A percentile compares a stretch with the other conserved stretches of the same genome.
Evolutionary conservation across 2,888 invertebrate genomes (phyloP).

Genomic region (Tromatobia lineatoria): DNA sequence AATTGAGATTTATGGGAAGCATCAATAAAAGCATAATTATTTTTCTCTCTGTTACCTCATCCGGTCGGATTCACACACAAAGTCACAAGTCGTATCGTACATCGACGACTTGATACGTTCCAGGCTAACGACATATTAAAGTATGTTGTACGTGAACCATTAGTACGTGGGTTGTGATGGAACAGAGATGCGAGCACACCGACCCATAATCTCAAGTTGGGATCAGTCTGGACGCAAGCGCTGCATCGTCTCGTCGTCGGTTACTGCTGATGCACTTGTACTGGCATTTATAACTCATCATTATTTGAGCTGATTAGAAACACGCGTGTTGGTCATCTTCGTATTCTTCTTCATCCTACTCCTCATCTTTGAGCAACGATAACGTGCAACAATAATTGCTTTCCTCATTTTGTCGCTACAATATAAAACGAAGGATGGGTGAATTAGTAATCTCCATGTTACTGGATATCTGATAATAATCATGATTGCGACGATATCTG

Average conservation of each 20-base stretch:
- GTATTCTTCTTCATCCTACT: slow-evolving; percentile 54
- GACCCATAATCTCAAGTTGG: slow-evolving; percentile 78
- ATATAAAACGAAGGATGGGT: neutral
- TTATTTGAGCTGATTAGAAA: slow-evolving; percentile 82
- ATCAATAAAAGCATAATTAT: neutral
- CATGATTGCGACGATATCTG: too few relatives aligned
- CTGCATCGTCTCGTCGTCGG: slow-evolving; percentile 60
- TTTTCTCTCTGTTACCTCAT: slow-evolving; percentile 12
- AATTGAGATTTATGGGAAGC: neutral
- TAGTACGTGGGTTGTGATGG: slow-evolving; percentile 74
- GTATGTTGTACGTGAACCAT: slow-evolving; percentile 62
- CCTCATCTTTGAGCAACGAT: slow-evolving; percentile 53
- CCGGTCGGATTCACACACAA: slow-evolving; percentile 40
- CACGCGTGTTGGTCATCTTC: slow-evolving; percentile 72
- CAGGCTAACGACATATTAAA: slow-evolving; percentile 49
- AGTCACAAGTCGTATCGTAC: neutral
- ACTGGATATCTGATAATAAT: slow-evolving; percentile 19
- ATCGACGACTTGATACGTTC: slow-evolving; percentile 29
- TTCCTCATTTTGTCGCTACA: slow-evolving; percentile 40
- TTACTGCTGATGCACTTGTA: slow-evolving; percentile 62
- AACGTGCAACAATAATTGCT: slow-evolving; percentile 43
- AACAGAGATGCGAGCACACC: slow-evolving; percentile 75
- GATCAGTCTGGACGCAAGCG: slow-evolving; percentile 79
- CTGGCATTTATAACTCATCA: slow-evolving; percentile 81
- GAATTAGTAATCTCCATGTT: slow-evolving; percentile 49